Conservation (phyloP, 2,888 invertebrate species). For the Volucella inflata region DNA sequence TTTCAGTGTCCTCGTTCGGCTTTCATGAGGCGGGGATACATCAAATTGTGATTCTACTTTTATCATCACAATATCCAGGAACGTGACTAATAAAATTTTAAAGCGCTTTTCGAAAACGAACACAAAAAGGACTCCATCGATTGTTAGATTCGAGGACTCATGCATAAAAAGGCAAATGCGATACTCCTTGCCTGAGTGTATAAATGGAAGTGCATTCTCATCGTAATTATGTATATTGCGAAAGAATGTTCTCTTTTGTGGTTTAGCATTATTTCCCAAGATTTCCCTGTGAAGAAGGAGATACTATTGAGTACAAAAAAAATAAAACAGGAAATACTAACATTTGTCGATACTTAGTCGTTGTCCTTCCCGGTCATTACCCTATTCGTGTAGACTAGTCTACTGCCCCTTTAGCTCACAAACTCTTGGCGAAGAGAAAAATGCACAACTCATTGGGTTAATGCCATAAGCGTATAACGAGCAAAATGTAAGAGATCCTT, state of each 20-base stretch:
- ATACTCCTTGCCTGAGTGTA: conserved; percentile 37
- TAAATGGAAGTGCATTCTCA: conserved; percentile 14
- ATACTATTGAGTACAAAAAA: no score
- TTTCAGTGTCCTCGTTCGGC: conserved; percentile 20
- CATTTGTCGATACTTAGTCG: conserved; percentile 35
- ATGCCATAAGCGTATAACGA: conserved; percentile 18
- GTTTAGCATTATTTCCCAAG: conserved; percentile 55
- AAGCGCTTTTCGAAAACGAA: conserved; percentile 54
- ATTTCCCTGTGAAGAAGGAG: conserved; percentile 10
- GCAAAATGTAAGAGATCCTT: conserved; percentile 23
- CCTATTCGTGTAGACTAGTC: conserved; percentile 21
- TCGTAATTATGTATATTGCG: conserved; percentile 39
- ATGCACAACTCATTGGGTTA: conserved; percentile 23
- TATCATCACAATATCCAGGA: conserved; percentile 47
- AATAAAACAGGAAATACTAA: conserved; percentile 2
- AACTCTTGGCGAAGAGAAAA: conserved; percentile 5
- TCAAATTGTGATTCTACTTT: not conserved
- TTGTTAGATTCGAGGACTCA: conserved; percentile 13
- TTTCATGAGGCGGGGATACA: not conserved
- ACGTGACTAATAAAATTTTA: conserved; percentile 71
- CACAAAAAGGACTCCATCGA: conserved; percentile 11
- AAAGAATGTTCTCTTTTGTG: conserved; percentile 42
- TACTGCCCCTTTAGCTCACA: conserved; percentile 1
- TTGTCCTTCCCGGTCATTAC: conserved; percentile 36
- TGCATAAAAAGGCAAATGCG: conserved; percentile 15